Base-by-base conservation (phyloP, 2,113 vertebrate species). In the Thamnaconus septentrionalis region DNA sequence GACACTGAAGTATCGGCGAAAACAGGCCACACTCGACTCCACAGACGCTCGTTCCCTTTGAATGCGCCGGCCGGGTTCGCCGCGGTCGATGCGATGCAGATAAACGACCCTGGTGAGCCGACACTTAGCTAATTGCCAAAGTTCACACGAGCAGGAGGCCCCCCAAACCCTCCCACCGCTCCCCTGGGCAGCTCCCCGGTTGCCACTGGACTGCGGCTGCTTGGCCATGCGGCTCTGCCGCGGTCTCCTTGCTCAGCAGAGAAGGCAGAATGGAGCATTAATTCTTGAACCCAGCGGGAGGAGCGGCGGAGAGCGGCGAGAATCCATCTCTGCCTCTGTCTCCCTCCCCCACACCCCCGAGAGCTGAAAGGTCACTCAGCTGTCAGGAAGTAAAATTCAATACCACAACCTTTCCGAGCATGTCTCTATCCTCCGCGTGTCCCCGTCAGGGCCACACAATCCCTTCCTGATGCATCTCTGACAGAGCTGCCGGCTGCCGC, bases 381-480 rank as follows among this genome's bases (percentile, higher is more conserved):
- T 90, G 86, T 88, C 88, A 86, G 83, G 81, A 85, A 83, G 80
- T 81, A 86, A 85, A 87, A 90, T 88, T 82, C 88, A 86, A 90
- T 88, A 90, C 76, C 79, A 79, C 86, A 90, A 90, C 88, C 88
- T 87, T 89, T 90, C 18, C 85, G 79, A 71, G 76, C 76, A 77
- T 78, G 79, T 87, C 88, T 90, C 85, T 77, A 86, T 88, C 83
- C 81, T 80, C 70, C 45, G 18, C 18, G 69, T 84, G 82, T 84
- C 71, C 62, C 81, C 78, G 59, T 85, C 86, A 83, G 68, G 82
- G 83, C 74, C 54, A 56, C 83, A 84, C 84, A 79, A 85, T 87
- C 76, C 78, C 79, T 82, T 50, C 66, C 63, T 78, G 81, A 79
- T 66, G 79, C 71, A n/a, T 49, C 78, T 49, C 61, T 81, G 85